Percentiles rank a stretch among this genome's conserved stretches.
These are phyloP conservation scores for Holcopasites calliopsidis DNA, from an alignment of 1,140 invertebrate species.

Conservation along the genomic window DNA sequence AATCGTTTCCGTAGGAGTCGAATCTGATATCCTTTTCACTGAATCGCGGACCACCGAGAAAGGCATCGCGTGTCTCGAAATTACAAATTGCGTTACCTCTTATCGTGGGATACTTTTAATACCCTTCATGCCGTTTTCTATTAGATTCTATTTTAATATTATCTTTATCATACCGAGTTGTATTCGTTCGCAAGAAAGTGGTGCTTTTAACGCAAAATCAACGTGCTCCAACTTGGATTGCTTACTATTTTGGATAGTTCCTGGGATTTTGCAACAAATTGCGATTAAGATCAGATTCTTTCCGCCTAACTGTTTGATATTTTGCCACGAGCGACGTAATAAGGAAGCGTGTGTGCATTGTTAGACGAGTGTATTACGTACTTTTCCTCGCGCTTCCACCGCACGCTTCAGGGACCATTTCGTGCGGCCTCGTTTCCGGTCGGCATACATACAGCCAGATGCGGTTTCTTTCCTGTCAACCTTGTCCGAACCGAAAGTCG, in stretches of 20 bases:
- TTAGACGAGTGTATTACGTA: background rate
- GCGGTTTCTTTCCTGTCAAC: constrained; percentile 16
- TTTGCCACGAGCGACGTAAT: constrained; percentile 7
- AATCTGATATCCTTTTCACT: background rate
- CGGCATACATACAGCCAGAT: constrained; percentile 31
- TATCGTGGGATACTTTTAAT: no score
- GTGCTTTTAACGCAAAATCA: no score
- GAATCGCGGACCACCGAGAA: background rate
- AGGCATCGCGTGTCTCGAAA: background rate
- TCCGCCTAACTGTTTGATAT: no score
- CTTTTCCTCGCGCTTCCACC: constrained; percentile 30
- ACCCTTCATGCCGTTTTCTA: no score
- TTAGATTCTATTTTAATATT: no score
- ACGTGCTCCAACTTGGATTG: no score
- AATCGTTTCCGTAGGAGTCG: background rate
- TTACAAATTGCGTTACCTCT: no score
- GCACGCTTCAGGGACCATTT: constrained; percentile 27
- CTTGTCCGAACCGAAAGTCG: constrained; percentile 17
- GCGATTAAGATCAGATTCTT: no score
- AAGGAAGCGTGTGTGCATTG: constrained; percentile 24
- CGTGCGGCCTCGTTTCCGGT: constrained; percentile 31
- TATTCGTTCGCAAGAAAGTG: no score
- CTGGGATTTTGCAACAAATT: background rate
- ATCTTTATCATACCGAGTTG: no score
- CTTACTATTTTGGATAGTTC: background rate